Conservation (phyloP, 2,113 vertebrate genomes). For the Dunckerocampus dactyliophorus region DNA sequence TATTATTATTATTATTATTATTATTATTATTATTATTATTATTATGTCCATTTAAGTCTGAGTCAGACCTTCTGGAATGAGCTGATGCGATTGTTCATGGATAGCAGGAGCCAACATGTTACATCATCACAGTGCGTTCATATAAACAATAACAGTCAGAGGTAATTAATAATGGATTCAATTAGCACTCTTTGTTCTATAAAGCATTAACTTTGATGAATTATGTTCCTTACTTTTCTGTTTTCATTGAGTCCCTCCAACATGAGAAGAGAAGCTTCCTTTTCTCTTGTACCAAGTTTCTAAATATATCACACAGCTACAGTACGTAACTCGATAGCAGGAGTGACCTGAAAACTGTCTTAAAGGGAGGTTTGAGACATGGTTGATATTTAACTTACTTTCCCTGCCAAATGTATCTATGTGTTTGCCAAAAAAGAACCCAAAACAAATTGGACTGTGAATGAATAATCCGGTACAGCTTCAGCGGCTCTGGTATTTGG, state of each 20-base stretch:
- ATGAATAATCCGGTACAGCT: conserved; percentile 32
- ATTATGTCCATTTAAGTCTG: too few relatives aligned
- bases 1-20: too few relatives aligned
- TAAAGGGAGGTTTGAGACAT: conserved; percentile 42
- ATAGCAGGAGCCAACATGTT: too few relatives aligned
- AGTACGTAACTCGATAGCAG: conserved; percentile 58
- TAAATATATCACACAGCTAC: conserved; percentile 48
- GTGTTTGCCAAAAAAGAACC: conserved; percentile 47
- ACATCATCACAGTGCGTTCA: too few relatives aligned
- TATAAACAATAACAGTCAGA: background rate
- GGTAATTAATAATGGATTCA: conserved; percentile 5
- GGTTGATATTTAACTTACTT: conserved; percentile 43
- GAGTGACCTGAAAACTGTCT: conserved; percentile 57
- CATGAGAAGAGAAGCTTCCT: conserved; percentile 24
- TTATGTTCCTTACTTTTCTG: background rate
- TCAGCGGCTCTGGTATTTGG: conserved; percentile 27
- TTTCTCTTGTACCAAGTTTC: conserved; percentile 37
- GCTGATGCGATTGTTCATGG: too few relatives aligned
- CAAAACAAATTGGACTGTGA: conserved; percentile 44
- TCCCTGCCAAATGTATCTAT: conserved; percentile 41
- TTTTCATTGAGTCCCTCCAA: conserved; percentile 9
- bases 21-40: too few relatives aligned
- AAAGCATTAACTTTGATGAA: background rate
- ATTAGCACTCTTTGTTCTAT: conserved; percentile 12
- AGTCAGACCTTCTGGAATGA: too few relatives aligned